A percentile compares a stretch with the other conserved stretches of the same genome.
These are phyloP conservation scores for Antigone vipio DNA, from an alignment of 2,113 vertebrate genomes.

Conservation along the genomic window DNA sequence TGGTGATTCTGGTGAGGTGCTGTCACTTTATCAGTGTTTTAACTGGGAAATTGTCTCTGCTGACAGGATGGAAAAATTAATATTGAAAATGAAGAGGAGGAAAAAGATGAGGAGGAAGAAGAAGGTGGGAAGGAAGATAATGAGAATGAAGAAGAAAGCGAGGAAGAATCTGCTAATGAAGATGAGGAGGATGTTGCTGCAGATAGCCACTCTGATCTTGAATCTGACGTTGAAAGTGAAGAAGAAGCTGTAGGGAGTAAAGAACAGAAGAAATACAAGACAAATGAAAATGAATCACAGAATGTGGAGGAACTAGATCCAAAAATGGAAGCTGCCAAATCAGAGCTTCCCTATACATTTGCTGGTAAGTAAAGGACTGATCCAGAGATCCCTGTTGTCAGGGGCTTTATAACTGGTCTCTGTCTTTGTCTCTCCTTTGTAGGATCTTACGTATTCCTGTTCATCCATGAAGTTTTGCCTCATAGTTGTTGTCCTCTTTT, in stretches of 20 bases:
- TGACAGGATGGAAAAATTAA: conserved; percentile 83
- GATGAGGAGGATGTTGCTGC: conserved; percentile 26
- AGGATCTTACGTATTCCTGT: background rate
- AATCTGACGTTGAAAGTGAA: conserved; percentile 75
- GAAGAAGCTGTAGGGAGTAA: conserved; percentile 10
- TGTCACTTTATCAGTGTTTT: background rate
- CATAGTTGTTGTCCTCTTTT: background rate
- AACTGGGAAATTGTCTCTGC: background rate
- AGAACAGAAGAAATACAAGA: background rate
- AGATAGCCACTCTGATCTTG: conserved; percentile 81
- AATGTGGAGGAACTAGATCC: conserved; percentile 49
- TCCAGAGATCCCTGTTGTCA: background rate
- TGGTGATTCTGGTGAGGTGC: background rate
- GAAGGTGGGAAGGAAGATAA: background rate
- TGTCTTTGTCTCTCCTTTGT: background rate
- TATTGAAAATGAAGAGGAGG: background rate
- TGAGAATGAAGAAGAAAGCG: background rate
- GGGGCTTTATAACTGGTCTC: background rate
- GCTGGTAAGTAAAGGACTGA: conserved; percentile 72
- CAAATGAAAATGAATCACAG: background rate
- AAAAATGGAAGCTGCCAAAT: conserved; percentile 67
- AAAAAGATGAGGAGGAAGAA: conserved; percentile 1
- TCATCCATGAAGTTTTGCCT: background rate
- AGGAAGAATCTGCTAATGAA: conserved; percentile 7
- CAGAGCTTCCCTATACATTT: conserved; percentile 89